phyloP scores from a whole-genome alignment of 2,888 invertebrate species.

The Hypercompe scribonia region DNA sequence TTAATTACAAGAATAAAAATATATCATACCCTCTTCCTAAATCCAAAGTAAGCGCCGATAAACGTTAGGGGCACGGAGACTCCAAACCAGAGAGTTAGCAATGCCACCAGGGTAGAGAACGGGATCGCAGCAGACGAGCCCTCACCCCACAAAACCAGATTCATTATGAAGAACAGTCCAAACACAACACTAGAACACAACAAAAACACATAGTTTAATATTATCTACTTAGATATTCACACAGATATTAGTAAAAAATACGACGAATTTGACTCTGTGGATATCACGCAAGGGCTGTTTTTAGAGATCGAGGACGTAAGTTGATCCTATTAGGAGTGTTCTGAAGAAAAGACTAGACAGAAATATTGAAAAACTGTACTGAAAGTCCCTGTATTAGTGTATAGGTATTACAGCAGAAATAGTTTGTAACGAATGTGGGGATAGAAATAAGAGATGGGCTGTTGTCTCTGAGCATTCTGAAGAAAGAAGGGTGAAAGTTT shows the following conservation, averaged over 20 bases:
- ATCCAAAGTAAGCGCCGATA: slow-evolving; percentile 99
- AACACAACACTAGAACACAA: slow-evolving; percentile 93
- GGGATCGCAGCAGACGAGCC: slow-evolving; percentile 98
- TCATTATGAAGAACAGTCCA: slow-evolving; percentile 98
- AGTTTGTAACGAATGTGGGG: too few relatives aligned
- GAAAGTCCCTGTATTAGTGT: too few relatives aligned
- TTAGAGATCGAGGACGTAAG: background rate
- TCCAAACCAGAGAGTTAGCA: slow-evolving; percentile 98
- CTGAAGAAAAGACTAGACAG: background rate
- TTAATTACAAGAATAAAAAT: background rate
- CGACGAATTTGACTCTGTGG: background rate
- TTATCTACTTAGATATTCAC: background rate
- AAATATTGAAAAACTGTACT: background rate
- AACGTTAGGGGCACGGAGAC: slow-evolving; percentile 99
- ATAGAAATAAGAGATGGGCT: too few relatives aligned
- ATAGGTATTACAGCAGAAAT: too few relatives aligned
- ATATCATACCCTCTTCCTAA: slow-evolving; percentile 94
- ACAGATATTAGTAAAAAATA: background rate
- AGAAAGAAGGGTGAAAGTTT: background rate
- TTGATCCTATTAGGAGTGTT: background rate
- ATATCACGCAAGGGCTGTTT: background rate
- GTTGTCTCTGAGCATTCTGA: background rate
- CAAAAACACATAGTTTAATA: background rate
- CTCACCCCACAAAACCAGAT: slow-evolving; percentile 97
- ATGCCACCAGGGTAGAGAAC: slow-evolving; percentile 97